Evolutionary conservation across 2,888 invertebrate genomes (phyloP), one percentile per base, ranked within the genome.

Genomic region (Amiota communis): DNA sequence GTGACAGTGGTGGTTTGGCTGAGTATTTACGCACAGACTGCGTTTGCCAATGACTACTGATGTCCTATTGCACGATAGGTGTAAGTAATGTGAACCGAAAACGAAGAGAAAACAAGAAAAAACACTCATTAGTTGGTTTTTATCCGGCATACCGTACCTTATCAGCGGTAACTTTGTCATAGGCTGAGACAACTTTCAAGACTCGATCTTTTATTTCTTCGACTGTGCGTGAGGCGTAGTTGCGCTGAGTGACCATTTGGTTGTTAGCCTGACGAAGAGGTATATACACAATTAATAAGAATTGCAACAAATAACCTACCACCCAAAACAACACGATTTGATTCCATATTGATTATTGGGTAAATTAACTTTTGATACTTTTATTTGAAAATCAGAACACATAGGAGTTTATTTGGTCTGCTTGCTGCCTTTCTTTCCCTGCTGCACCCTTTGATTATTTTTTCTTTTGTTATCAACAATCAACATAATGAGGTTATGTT

Each of bases 141-240:
- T 15, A 67, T 65, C 61, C 71, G 36, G 17, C 11, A 48, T 68
- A 61, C 47, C 51, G 86, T 94, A 97, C 97, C 96, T 97, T 95
- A 83, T 94, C 93, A 80, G 93, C 93, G 83, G 94, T 93, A 86
- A 97, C 93, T 93, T 97, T 97, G 92, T 98, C 97, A 91, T 95
- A 97, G 78, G 95, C 93, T 83, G 93, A 92, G 91, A 97, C 94
- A 87, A 97, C 96, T 93, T 95, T 94, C 88, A 97, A 90, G 76
- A 98, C 96, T 87, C 97, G 93, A 76, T 94, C 93, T 89, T 93
- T 91, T 84, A 97, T 93, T 88, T 94, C 92, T 87, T 93, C 91
- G 86, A 91, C 89, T 61, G 93, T 91, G 79, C 91, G 91, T 88
- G 92, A 93, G 76, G 89, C 83, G 71, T 85, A 88, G 61, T 77